Evolutionary conservation across 2,888 invertebrate genomes (phyloP).

Genomic region (Acanthosoma haemorrhoidale): DNA sequence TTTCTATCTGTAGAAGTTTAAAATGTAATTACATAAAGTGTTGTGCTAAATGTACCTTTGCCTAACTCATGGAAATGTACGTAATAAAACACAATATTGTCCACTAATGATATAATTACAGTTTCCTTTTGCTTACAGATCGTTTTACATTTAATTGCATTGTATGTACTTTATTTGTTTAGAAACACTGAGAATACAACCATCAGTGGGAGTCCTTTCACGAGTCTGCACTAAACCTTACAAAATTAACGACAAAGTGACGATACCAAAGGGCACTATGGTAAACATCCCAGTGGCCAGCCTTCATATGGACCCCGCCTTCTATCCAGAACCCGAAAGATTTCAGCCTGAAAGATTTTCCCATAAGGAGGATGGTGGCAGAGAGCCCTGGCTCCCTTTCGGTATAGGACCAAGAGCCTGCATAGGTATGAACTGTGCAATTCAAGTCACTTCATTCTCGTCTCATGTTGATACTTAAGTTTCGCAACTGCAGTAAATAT

Average conservation of each 20-base stretch:
- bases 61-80: too few relatives aligned
- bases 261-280: background rate
- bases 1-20: too few relatives aligned
- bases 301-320: conserved; percentile 8
- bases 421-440: too few relatives aligned
- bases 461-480: too few relatives aligned
- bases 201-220: background rate
- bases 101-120: too few relatives aligned
- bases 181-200: background rate
- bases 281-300: background rate
- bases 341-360: conserved; percentile 14
- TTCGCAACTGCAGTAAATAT: too few relatives aligned
- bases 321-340: background rate
- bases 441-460: too few relatives aligned
- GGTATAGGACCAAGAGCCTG: conserved; percentile 12
- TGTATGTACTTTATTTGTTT: background rate
- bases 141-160: too few relatives aligned
- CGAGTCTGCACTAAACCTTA: conserved; percentile 16
- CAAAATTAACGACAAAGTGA: background rate
- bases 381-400: background rate
- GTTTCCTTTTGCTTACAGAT: too few relatives aligned
- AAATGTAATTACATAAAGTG: too few relatives aligned
- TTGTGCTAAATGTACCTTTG: too few relatives aligned
- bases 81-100: too few relatives aligned
- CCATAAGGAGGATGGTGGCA: background rate